Evolutionary conservation across 2,797 vertebrate species (phyloP).

Genomic region (Coccyzus lansbergi): DNA sequence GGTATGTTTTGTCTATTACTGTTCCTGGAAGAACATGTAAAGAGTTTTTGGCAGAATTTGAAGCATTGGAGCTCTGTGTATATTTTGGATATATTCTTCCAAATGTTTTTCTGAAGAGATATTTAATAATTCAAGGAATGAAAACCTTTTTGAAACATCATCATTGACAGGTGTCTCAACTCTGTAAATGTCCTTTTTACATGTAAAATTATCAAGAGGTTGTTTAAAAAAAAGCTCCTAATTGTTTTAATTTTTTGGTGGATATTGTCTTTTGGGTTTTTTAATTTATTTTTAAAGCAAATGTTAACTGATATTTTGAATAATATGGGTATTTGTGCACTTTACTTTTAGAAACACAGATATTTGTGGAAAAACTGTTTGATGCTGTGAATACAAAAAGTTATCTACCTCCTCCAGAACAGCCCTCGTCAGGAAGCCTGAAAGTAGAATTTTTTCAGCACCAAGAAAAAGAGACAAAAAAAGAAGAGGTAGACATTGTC

Average conservation of each 20-base stretch:
- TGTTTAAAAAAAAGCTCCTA: background rate
- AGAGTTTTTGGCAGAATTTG: background rate
- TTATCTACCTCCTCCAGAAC: constrained; percentile 93
- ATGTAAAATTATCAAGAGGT: background rate
- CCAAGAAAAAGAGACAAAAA: constrained; percentile 90
- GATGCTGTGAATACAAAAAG: constrained; percentile 95
- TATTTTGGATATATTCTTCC: background rate
- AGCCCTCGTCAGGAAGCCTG: constrained; percentile 79
- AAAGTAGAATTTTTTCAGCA: constrained; percentile 86
- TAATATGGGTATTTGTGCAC: background rate
- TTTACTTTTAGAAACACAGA: constrained; percentile 89
- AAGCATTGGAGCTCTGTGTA: background rate
- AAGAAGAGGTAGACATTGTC: constrained; percentile 86
- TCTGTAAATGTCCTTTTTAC: background rate
- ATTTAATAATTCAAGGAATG: background rate
- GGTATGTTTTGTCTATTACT: background rate
- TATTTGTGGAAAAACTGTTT: constrained; percentile 97
- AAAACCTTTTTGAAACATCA: background rate
- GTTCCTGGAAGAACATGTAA: background rate
- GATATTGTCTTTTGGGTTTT: background rate
- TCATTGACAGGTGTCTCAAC: background rate
- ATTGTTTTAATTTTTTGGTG: background rate
- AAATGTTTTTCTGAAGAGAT: background rate
- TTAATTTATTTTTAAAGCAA: background rate
- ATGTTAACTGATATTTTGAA: background rate